Conservation (phyloP, 2,113 vertebrate genomes). For the Haliaeetus leucogaster region DNA sequence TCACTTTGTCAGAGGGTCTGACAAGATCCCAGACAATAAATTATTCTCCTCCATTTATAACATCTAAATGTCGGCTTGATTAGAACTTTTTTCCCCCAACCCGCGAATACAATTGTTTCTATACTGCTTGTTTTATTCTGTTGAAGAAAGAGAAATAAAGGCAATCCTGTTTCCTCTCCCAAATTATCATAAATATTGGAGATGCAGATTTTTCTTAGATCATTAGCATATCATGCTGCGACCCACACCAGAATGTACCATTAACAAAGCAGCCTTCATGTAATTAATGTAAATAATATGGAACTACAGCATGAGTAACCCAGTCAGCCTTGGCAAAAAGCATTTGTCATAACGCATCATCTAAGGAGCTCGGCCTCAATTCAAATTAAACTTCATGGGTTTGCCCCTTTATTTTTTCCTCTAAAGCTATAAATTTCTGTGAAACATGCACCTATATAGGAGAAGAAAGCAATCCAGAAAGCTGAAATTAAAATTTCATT, state of each 20-base stretch:
- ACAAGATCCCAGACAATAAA: slow-evolving; percentile 66
- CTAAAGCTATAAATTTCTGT: slow-evolving; percentile 80
- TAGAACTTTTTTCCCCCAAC: slow-evolving; percentile 67
- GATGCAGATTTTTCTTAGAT: slow-evolving; percentile 86
- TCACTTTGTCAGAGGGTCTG: slow-evolving; percentile 63
- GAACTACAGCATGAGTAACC: slow-evolving; percentile 81
- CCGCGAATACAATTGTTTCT: slow-evolving; percentile 60
- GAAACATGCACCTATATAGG: slow-evolving; percentile 80
- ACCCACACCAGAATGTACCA: slow-evolving; percentile 83
- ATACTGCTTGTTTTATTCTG: slow-evolving; percentile 65
- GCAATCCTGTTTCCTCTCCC: slow-evolving; percentile 73
- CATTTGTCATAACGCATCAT: slow-evolving; percentile 88
- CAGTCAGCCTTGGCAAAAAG: slow-evolving; percentile 87
- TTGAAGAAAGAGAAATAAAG: slow-evolving; percentile 74
- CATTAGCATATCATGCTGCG: slow-evolving; percentile 88
- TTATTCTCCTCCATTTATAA: slow-evolving; percentile 61
- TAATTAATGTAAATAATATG: slow-evolving; percentile 92
- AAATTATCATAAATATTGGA: slow-evolving; percentile 88
- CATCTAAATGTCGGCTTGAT: slow-evolving; percentile 66
- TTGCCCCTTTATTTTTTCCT: slow-evolving; percentile 79
- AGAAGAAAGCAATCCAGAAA: slow-evolving; percentile 78
- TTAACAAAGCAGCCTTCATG: slow-evolving; percentile 87
- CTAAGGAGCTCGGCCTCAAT: slow-evolving; percentile 80
- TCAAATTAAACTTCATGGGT: slow-evolving; percentile 87
- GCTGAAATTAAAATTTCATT: slow-evolving; percentile 94